Evolutionary conservation across 2,888 invertebrate species (phyloP), one percentile per base, ranked within the genome.

Genomic region (Apeira syringaria): DNA sequence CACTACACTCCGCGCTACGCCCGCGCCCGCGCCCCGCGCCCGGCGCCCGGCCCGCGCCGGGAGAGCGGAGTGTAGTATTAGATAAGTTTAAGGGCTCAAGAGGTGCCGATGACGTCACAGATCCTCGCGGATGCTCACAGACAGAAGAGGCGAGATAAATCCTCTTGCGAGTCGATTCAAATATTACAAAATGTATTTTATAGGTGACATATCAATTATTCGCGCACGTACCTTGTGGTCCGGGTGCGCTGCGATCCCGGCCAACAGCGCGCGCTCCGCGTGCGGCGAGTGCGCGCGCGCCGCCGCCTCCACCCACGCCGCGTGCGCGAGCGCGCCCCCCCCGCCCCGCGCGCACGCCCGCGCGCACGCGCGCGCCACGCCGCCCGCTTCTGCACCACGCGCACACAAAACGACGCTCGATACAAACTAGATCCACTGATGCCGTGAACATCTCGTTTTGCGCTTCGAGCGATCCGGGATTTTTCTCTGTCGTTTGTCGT

Each of bases 191-290:
- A n/a, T n/a, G n/a, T n/a, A n/a, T n/a, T n/a, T n/a, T n/a, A n/a
- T n/a, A n/a, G n/a, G n/a, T n/a, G n/a, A n/a, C n/a, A n/a, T n/a
- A n/a, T n/a, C n/a, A n/a, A n/a, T n/a, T n/a, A n/a, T n/a, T n/a
- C 36, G 45, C 28, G 37, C 28, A 8, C 44, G n/a, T 30, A 66
- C 70, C 66, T 70, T 71, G 61, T 64, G 55, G 41, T 54, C 52
- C 11, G 67, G 69, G 40, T 47, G 46, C 60, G 91, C 91, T 57
- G 92, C 93, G 17, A 93, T 81, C 4, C 92, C 93, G 40, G 82
- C 74, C 75, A 76, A 43, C 59, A 64, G 47, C 49, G 61, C 61
- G 15, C 15, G 43, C 44, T 15, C 26, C 47, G 42, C 38, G 61
- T 35, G 55, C 52, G 50, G 59, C 22, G 53, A 26, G 30, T 46